Evolutionary conservation across 2,797 vertebrate genomes (phyloP).

Genomic region (Sorex maritimensis): DNA sequence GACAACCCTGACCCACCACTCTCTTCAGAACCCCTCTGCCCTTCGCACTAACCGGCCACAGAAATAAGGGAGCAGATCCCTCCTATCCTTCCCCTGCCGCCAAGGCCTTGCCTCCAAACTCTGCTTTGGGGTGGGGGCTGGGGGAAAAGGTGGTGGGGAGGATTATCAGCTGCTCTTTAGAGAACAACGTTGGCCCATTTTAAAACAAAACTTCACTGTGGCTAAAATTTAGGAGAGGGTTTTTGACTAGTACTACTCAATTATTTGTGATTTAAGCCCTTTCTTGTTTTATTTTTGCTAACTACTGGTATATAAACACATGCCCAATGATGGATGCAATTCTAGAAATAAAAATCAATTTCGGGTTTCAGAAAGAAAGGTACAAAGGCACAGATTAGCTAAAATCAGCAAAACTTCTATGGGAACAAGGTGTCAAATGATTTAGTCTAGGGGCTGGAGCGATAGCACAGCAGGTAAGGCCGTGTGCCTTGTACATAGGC

Average conservation of each 20-base stretch:
- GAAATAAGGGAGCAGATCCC: background rate
- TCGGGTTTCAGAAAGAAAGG: slow-evolving; percentile 76
- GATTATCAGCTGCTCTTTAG: slow-evolving; percentile 47
- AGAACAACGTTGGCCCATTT: slow-evolving; percentile 21
- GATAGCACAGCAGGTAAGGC: too few species aligned
- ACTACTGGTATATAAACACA: slow-evolving; percentile 71
- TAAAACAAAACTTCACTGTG: slow-evolving; percentile 4
- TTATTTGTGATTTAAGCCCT: slow-evolving; percentile 58
- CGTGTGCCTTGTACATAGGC: too few species aligned
- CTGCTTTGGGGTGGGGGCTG: background rate
- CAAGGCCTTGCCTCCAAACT: slow-evolving; percentile 32
- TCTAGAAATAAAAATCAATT: slow-evolving; percentile 84
- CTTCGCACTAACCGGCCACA: slow-evolving; percentile 22
- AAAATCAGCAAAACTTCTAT: slow-evolving; percentile 76
- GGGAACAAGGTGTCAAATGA: slow-evolving; percentile 65
- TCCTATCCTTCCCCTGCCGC: slow-evolving; percentile 32
- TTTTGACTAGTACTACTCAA: slow-evolving; percentile 44
- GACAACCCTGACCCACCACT: background rate
- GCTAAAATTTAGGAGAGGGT: slow-evolving; percentile 50
- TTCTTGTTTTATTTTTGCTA: slow-evolving; percentile 75
- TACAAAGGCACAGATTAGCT: slow-evolving; percentile 64
- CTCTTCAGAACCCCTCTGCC: background rate
- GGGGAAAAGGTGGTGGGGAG: background rate
- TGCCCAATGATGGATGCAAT: slow-evolving; percentile 61
- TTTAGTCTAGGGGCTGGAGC: slow-evolving; percentile 1